These are phyloP conservation scores for Trimorus sp. DNA, from an alignment of 2,888 invertebrate genomes.

Conservation along the genomic window DNA sequence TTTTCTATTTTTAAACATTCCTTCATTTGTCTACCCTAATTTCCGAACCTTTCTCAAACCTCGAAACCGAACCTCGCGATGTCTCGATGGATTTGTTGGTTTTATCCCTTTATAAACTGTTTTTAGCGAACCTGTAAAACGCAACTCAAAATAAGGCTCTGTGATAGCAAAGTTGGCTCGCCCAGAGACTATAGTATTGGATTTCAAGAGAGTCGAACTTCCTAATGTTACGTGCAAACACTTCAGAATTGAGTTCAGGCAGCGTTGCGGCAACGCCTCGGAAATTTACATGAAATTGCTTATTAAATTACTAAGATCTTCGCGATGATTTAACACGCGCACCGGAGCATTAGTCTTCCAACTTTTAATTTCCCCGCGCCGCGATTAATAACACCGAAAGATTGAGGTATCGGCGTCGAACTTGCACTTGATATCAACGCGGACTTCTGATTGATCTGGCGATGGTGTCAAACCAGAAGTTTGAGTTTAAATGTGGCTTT, in stretches of 20 bases:
- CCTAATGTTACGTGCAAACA: constrained; percentile 67
- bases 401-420: constrained; percentile 50
- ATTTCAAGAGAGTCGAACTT: constrained; percentile 67
- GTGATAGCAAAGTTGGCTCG: constrained; percentile 50
- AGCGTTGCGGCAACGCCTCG: constrained; percentile 72
- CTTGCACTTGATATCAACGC: constrained; percentile 15
- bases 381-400: constrained; percentile 71
- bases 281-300: constrained; percentile 80
- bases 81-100: too few species aligned
- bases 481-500: too few species aligned
- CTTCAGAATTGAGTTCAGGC: constrained; percentile 66
- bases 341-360: constrained; percentile 77
- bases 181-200: constrained; percentile 57
- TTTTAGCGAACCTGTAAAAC: constrained; percentile 31
- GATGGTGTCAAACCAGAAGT: background rate
- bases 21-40: too few species aligned
- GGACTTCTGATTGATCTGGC: constrained; percentile 33
- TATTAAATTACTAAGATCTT: constrained; percentile 80
- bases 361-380: constrained; percentile 74
- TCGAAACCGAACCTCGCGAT: too few species aligned
- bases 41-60: too few species aligned
- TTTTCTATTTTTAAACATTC: too few species aligned
- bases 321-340: constrained; percentile 77
- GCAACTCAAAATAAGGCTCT: constrained; percentile 39
- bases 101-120: background rate